Evolutionary conservation across 1,140 invertebrate genomes (phyloP).

Genomic region (Brachionus rotundiformis): DNA sequence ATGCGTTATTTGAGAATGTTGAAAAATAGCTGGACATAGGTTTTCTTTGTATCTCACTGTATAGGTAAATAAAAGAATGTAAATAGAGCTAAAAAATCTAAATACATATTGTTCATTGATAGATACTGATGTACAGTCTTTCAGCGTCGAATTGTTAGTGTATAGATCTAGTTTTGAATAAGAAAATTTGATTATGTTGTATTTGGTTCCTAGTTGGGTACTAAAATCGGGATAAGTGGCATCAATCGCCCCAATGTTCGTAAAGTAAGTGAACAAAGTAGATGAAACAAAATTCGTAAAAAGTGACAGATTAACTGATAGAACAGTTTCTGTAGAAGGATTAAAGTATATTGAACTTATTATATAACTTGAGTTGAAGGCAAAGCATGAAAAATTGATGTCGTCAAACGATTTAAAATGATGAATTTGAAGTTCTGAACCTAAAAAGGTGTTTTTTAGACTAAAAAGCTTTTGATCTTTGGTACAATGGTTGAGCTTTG

Average conservation of each 20-base stretch:
- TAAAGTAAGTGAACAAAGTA: not conserved
- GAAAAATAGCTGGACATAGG: not conserved
- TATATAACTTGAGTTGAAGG: too few species aligned
- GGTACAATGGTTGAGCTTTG: too few species aligned
- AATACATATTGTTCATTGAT: too few species aligned
- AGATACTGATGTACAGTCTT: too few species aligned
- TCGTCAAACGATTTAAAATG: too few species aligned
- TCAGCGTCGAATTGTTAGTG: not conserved
- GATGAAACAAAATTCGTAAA: not conserved
- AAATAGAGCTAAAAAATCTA: too few species aligned
- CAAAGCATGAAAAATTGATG: too few species aligned
- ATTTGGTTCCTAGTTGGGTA: not conserved
- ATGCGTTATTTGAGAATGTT: not conserved
- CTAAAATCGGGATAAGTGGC: not conserved
- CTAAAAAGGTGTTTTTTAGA: too few species aligned
- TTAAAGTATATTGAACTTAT: too few species aligned
- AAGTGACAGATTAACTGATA: not conserved
- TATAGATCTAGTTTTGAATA: not conserved
- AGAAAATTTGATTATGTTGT: not conserved
- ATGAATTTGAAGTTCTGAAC: too few species aligned
- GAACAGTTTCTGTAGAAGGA: too few species aligned
- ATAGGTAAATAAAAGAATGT: not conserved
- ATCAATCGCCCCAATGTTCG: not conserved
- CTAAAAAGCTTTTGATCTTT: too few species aligned
- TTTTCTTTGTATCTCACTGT: not conserved